phyloP scores from a whole-genome alignment of 1,140 invertebrate genomes.

The Neuroterus valhalla region DNA sequence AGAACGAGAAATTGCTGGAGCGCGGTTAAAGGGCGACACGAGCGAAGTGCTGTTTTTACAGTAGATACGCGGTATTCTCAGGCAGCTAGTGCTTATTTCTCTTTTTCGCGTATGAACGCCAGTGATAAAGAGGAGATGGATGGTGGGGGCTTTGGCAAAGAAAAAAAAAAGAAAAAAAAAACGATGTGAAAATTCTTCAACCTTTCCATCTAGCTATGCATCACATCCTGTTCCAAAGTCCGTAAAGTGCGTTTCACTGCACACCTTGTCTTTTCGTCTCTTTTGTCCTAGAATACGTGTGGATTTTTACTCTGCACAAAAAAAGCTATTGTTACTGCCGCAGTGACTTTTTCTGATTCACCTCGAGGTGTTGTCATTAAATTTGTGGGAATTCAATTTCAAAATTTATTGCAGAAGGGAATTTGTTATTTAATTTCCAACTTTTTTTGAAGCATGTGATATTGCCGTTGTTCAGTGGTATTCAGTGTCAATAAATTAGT shows the following conservation, averaged over 20 bases:
- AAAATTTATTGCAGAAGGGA: too few relatives aligned
- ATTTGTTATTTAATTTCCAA: too few relatives aligned
- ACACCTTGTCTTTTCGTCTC: slow-evolving; percentile 31
- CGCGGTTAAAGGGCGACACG: slow-evolving; percentile 34
- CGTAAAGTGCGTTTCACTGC: neutral
- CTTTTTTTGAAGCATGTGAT: too few relatives aligned
- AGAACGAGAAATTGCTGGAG: slow-evolving; percentile 26
- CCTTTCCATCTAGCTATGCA: neutral
- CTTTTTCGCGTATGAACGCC: slow-evolving; percentile 11
- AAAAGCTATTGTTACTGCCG: too few relatives aligned
- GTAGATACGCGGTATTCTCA: slow-evolving; percentile 29
- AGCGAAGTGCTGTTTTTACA: slow-evolving; percentile 43
- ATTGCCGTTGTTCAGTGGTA: too few relatives aligned
- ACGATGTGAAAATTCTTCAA: neutral
- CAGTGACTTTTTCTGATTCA: too few relatives aligned
- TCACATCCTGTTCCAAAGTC: slow-evolving; percentile 6
- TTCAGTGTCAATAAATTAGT: too few relatives aligned
- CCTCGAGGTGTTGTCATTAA: too few relatives aligned
- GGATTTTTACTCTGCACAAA: too few relatives aligned
- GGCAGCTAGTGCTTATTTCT: slow-evolving; percentile 43
- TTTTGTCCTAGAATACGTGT: slow-evolving; percentile 29
- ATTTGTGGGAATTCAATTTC: too few relatives aligned
- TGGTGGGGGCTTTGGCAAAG: neutral
- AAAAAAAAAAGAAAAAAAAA: neutral
- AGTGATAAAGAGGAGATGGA: slow-evolving; percentile 12